Evolutionary conservation across 1,140 invertebrate species (phyloP), one percentile per base, ranked within the genome.

Genomic region (Ceratosolen fusciceps): DNA sequence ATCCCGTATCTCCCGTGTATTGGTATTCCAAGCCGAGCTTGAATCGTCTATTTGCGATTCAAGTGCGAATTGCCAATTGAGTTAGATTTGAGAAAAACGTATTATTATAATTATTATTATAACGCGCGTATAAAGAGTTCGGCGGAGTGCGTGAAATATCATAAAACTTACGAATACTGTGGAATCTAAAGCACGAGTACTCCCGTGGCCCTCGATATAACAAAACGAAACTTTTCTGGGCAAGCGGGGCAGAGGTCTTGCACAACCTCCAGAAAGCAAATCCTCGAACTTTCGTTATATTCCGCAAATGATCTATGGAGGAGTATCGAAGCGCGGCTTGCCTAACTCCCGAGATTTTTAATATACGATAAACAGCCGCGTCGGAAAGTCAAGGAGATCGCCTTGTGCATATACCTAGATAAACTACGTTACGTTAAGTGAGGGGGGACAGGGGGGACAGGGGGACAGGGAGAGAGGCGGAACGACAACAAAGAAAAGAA

Each of bases 231-330:
- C 58, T 65, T 65, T 56, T 29, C 58, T n/a, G 49, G 52, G 49
- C 34, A 54, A 67, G 29, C 1, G 43, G 34, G n/a, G 70, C 31
- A 47, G 58, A 47, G 58, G 24, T 47, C 67, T 78, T 78, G 56
- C 68, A 31, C 72, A 78, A 78, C 31, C 8, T 21, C 26, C 37
- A 58, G 29, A 77, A 70, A 24, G 34, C 34, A 31, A 62, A 72
- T 78, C 29, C 68, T 71, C n/a, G 72, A 77, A 78, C 68, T 78
- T 60, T 54, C 67, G 21, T n/a, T n/a, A n/a, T 56, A 73, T 79
- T 52, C 19, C 21, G 21, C 2, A 2, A 54, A 47, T 37, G 47
- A 79, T 78, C 56, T 72, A 62, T 72, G 24, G 12, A 19, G 24
- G 12, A 19, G 54, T 77, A 76, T 68, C 60, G 49, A 68, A 52